A percentile compares a stretch with the other conserved stretches of the same genome.
Evolutionary conservation across 1,140 invertebrate genomes (phyloP).

Genomic region (Diachasmimorpha longicaudata): DNA sequence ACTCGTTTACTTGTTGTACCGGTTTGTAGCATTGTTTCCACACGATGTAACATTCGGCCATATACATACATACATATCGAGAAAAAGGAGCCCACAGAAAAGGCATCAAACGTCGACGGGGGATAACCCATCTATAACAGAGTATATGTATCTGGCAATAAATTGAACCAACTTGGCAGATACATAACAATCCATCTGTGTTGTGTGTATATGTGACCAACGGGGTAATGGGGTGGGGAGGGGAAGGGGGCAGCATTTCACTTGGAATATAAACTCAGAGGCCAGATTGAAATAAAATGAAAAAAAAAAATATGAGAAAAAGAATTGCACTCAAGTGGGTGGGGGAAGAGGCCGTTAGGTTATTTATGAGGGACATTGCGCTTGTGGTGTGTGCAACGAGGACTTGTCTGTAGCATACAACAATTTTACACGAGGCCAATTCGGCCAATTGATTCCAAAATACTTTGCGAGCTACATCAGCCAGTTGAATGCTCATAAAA

Average conservation of each 20-base stretch:
- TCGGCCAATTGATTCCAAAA: slow-evolving; percentile 28
- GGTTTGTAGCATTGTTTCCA: slow-evolving; percentile 22
- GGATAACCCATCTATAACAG: not conserved
- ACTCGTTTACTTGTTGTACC: not conserved
- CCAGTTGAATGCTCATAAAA: no score
- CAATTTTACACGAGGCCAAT: not conserved
- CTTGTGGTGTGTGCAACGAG: not conserved
- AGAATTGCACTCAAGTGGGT: not conserved
- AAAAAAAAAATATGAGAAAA: no score
- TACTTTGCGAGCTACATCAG: not conserved
- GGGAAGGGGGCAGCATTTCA: slow-evolving; percentile 12
- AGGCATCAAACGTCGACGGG: not conserved
- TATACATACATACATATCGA: not conserved
- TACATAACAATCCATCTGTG: slow-evolving; percentile 27
- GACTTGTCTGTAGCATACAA: not conserved
- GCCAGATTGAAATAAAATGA: slow-evolving; percentile 6
- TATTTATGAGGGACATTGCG: slow-evolving; percentile 28
- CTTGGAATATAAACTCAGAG: not conserved
- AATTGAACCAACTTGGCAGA: slow-evolving; percentile 25
- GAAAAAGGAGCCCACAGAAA: not conserved
- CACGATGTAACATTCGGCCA: slow-evolving; percentile 18
- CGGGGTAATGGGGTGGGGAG: not conserved
- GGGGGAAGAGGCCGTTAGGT: slow-evolving; percentile 12
- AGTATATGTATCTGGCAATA: slow-evolving; percentile 10
- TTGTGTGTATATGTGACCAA: not conserved